These are phyloP conservation scores for Muscicapa adusta DNA, from an alignment of 2,113 vertebrate species.

Conservation along the genomic window DNA sequence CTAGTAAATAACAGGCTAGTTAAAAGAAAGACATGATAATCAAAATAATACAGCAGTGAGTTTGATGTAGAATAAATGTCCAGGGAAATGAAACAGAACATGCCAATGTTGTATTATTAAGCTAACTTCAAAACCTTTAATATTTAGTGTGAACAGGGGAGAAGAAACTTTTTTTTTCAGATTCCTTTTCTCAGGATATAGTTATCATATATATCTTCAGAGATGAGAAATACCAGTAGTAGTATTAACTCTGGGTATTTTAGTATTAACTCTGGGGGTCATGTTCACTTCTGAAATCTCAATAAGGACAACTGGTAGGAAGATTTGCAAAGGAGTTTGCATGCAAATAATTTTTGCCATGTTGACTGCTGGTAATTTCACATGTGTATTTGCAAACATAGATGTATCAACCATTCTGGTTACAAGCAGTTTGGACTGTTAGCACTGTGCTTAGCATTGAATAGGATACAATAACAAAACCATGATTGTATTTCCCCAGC, in stretches of 20 bases:
- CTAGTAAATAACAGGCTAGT: background rate
- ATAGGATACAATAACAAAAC: background rate
- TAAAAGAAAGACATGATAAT: background rate
- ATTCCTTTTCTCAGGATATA: background rate
- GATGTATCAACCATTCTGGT: background rate
- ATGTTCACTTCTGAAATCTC: background rate
- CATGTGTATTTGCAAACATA: background rate
- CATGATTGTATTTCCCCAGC: background rate
- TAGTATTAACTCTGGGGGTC: no score
- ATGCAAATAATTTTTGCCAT: background rate
- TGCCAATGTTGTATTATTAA: background rate
- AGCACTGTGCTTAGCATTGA: background rate
- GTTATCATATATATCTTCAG: background rate
- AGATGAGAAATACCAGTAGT: background rate
- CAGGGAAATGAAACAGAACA: background rate
- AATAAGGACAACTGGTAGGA: background rate
- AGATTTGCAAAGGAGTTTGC: background rate
- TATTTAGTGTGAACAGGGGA: background rate
- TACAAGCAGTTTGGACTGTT: no score
- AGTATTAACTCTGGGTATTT: no score
- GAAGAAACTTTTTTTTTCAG: background rate
- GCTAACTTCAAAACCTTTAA: background rate
- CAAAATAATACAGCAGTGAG: background rate
- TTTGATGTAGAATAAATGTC: background rate
- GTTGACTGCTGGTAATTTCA: background rate